Evolutionary conservation across 1,140 invertebrate species (phyloP), one percentile per base, ranked within the genome.

Genomic region (Leptinotarsa texana): DNA sequence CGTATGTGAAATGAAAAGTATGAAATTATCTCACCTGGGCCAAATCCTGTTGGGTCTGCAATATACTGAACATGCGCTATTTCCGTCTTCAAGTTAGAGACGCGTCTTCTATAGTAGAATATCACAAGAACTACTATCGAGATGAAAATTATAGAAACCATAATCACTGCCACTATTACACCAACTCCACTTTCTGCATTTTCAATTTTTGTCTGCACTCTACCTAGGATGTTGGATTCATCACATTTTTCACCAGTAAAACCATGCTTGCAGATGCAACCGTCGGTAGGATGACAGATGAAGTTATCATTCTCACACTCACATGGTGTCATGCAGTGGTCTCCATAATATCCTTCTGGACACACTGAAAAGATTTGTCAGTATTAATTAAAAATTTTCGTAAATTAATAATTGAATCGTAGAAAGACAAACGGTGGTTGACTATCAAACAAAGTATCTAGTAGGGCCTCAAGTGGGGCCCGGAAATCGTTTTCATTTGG

Each of bases 61-160:
- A 91, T 93, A 83, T 96, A 97, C 79, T 95, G 93, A 3, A 96
- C 95, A 85, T 95, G 93, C 22, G 91, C 92, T 69, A 96, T 93
- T 86, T 96, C 94, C 13, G 91, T 90, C 84, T 96, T 96, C 2
- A 96, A 86, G 85, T 92, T 92, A 24, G 89, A 89, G 8, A 96
- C 91, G 72, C 93, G 87, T 75, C 92, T 87, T 68, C 91, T 89
- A 87, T 95, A 95, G 84, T 96, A 95, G 76, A 95, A 85, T 77
- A 93, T 88, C 3, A 93, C 86, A 86, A 0, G 88, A 86, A 3
- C 82, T 1, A 91, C 89, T 42, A 91, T 88, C 1, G 88, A 88
- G 6, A 91, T 86, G 21, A 93, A 89, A n/a, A 93, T 85, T n/a
- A 92, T 83, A 11, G 90, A 86, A 17, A 94, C 87, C 47, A 94